Evolutionary conservation across 2,797 vertebrate genomes (phyloP).

Genomic region (Anniella stebbinsi): DNA sequence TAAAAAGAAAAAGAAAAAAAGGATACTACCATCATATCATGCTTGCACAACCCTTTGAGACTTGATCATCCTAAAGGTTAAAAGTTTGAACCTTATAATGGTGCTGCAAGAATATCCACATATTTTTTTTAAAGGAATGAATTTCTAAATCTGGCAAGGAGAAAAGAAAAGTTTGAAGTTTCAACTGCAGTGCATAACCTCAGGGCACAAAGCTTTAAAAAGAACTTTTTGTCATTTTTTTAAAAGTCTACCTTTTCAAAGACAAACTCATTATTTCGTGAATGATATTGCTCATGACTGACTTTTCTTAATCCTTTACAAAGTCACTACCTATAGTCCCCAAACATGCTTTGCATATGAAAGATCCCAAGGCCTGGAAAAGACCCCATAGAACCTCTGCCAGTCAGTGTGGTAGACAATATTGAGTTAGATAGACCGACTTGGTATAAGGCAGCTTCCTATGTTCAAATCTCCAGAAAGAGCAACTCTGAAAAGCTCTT

Average conservation of each 20-base stretch:
- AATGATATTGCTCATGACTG: background rate
- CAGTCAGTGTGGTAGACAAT: background rate
- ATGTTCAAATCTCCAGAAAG: background rate
- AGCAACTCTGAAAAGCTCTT: background rate
- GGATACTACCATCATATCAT: background rate
- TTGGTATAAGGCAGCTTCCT: background rate
- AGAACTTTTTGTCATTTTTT: conserved; percentile 14
- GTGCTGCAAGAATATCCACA: background rate
- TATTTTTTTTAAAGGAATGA: conserved; percentile 6
- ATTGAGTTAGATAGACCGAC: background rate
- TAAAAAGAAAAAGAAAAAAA: background rate
- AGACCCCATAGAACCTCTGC: background rate
- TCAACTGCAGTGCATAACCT: conserved; percentile 14
- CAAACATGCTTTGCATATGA: background rate
- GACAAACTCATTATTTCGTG: conserved; percentile 30
- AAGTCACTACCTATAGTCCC: background rate
- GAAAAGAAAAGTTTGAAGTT: conserved; percentile 18
- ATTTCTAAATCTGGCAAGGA: conserved; percentile 20
- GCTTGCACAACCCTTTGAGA: background rate
- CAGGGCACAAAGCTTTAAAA: conserved; percentile 25
- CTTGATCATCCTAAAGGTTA: background rate
- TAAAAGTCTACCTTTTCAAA: conserved; percentile 6
- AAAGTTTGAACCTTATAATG: background rate
- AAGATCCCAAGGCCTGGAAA: background rate
- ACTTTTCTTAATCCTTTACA: background rate